phyloP scores from a whole-genome alignment of 1,140 invertebrate species.

The Drosophila fuyamai region DNA sequence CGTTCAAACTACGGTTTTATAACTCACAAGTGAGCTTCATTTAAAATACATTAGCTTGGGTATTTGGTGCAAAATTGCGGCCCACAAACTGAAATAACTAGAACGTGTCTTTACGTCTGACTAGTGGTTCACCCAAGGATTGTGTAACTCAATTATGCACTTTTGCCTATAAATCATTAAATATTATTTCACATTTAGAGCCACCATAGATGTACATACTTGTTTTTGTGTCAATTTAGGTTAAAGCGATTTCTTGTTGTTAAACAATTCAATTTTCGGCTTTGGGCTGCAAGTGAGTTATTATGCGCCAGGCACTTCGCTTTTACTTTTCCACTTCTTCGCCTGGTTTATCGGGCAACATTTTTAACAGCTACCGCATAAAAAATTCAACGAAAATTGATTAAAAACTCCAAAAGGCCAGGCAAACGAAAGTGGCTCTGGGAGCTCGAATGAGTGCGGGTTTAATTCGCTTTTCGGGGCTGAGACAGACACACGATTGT shows the following conservation, averaged over 20 bases:
- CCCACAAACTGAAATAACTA: conserved; percentile 34
- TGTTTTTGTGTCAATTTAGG: too few relatives aligned
- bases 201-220: too few relatives aligned
- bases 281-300: conserved; percentile 54
- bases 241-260: too few relatives aligned
- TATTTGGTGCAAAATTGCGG: conserved; percentile 44
- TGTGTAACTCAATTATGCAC: too few relatives aligned
- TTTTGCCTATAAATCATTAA: too few relatives aligned
- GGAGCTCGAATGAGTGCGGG: conserved; percentile 22
- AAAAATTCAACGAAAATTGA: conserved; percentile 82
- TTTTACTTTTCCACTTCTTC: conserved; percentile 67
- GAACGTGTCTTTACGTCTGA: conserved; percentile 2
- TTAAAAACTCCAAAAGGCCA: conserved; percentile 74
- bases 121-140: conserved; percentile 10
- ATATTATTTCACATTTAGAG: too few relatives aligned
- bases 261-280: conserved; percentile 64
- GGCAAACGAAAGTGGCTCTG: conserved; percentile 32
- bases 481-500: conserved; percentile 59
- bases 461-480: conserved; percentile 56
- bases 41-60: conserved; percentile 67
- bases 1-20: conserved; percentile 70
- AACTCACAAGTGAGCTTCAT: conserved; percentile 52
- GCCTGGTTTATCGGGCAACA: conserved; percentile 52
- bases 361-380: conserved; percentile 74
- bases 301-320: conserved; percentile 53